These are phyloP conservation scores for Cylindroiulus punctatus DNA, from an alignment of 2,888 invertebrate species.

Conservation along the genomic window DNA sequence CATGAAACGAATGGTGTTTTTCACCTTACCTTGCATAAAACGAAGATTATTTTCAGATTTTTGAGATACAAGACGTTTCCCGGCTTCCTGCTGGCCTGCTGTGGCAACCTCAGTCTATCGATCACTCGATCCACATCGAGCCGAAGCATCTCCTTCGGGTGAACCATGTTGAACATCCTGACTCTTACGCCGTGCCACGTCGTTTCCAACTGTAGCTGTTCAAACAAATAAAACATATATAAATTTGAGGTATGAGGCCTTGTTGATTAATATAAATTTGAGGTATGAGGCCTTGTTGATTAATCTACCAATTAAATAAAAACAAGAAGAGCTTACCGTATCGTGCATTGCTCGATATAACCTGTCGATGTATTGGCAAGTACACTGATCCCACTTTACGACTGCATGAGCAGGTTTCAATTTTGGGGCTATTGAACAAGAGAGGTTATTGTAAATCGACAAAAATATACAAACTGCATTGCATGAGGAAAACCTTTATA, in stretches of 20 bases:
- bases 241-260: too few species aligned
- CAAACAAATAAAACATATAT: too few species aligned
- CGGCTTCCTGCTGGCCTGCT: conserved; percentile 51
- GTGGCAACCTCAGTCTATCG: background rate
- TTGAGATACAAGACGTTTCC: conserved; percentile 75
- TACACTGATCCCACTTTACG: conserved; percentile 64
- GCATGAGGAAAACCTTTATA: too few species aligned
- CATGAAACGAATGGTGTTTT: conserved; percentile 55
- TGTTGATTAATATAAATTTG: too few species aligned
- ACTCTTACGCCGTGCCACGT: conserved; percentile 50
- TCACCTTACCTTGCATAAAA: conserved; percentile 72
- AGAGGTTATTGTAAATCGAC: too few species aligned
- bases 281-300: too few species aligned
- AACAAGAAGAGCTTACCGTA: conserved; percentile 62
- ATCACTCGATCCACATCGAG: conserved; percentile 21
- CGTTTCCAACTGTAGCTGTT: conserved; percentile 58
- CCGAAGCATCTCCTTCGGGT: background rate
- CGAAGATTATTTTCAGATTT: conserved; percentile 71
- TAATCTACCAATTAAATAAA: too few species aligned
- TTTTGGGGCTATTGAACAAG: conserved; percentile 63
- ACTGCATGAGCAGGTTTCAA: conserved; percentile 61
- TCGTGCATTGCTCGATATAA: conserved; percentile 64
- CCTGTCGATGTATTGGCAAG: conserved; percentile 62
- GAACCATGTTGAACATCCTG: conserved; percentile 51
- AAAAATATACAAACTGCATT: background rate